These are phyloP conservation scores for Plemyria rubiginata DNA, from an alignment of 2,888 invertebrate genomes.

Conservation along the genomic window DNA sequence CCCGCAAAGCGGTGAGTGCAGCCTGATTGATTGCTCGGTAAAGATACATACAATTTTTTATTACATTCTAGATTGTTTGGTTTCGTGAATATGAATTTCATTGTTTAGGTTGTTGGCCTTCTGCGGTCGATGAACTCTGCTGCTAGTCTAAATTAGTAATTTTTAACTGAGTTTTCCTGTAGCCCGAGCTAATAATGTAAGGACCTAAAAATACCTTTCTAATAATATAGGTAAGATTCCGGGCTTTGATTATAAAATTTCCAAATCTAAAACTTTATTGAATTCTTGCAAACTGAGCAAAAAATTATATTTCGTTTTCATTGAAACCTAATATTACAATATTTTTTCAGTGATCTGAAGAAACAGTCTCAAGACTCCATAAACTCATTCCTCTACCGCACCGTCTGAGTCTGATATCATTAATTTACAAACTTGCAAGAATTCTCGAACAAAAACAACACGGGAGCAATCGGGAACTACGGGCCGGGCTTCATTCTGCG, in stretches of 20 bases:
- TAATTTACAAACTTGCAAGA: conserved; percentile 37
- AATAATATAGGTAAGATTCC: too few relatives aligned
- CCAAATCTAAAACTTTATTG: too few relatives aligned
- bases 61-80: conserved; percentile 40
- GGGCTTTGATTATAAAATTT: too few relatives aligned
- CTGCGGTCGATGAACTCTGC: conserved; percentile 30
- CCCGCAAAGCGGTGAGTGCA: conserved; percentile 76
- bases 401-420: conserved; percentile 33
- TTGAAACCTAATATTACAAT: too few relatives aligned
- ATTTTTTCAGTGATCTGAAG: not conserved
- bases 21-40: conserved; percentile 76
- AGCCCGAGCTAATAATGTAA: not conserved
- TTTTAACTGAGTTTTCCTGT: not conserved
- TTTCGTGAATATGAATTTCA: conserved; percentile 34
- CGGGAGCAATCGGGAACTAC: conserved; percentile 50
- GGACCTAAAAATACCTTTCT: too few relatives aligned
- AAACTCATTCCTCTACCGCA: conserved; percentile 12
- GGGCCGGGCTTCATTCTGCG: conserved; percentile 7
- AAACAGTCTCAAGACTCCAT: conserved; percentile 4
- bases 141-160: not conserved
- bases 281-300: too few relatives aligned
- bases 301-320: too few relatives aligned
- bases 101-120: conserved; percentile 31
- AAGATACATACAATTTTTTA: conserved; percentile 45
- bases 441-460: conserved; percentile 49